Evolutionary conservation across 2,797 vertebrate genomes (phyloP).

Genomic region (Potorous gilbertii): DNA sequence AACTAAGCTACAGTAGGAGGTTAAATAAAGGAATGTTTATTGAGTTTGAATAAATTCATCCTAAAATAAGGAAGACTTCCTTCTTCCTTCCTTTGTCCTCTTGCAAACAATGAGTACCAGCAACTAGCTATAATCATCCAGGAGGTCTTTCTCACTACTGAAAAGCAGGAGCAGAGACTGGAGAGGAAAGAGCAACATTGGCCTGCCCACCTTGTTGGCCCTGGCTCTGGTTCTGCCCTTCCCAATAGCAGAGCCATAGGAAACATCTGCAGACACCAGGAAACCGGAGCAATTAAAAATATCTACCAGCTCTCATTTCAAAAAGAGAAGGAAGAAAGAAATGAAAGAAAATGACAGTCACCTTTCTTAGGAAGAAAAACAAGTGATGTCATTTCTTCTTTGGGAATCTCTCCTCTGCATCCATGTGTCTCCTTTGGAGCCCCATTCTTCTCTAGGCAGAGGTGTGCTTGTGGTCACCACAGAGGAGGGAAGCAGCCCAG

Average conservation of each 20-base stretch:
- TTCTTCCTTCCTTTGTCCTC: neutral
- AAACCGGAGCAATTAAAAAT: constrained; percentile 70
- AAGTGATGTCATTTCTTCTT: constrained; percentile 63
- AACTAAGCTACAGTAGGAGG: neutral
- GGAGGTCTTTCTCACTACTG: neutral
- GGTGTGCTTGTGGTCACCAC: neutral
- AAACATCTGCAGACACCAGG: constrained; percentile 77
- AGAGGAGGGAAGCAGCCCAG: neutral
- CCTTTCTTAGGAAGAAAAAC: constrained; percentile 64
- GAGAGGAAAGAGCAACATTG: neutral
- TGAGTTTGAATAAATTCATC: neutral
- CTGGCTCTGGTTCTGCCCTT: constrained; percentile 42
- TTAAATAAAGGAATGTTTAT: neutral
- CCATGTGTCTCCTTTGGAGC: constrained; percentile 21
- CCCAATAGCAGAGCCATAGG: constrained; percentile 55
- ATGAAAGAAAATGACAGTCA: constrained; percentile 38
- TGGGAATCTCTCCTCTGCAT: constrained; percentile 57
- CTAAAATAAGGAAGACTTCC: neutral
- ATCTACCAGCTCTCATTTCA: constrained; percentile 67
- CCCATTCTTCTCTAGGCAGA: neutral
- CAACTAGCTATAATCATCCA: neutral
- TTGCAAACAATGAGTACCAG: neutral
- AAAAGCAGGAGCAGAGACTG: neutral
- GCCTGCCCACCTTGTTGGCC: neutral
- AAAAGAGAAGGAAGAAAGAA: constrained; percentile 60